Evolutionary conservation across 2,888 invertebrate species (phyloP).

Genomic region (Eucera pruinosa): DNA sequence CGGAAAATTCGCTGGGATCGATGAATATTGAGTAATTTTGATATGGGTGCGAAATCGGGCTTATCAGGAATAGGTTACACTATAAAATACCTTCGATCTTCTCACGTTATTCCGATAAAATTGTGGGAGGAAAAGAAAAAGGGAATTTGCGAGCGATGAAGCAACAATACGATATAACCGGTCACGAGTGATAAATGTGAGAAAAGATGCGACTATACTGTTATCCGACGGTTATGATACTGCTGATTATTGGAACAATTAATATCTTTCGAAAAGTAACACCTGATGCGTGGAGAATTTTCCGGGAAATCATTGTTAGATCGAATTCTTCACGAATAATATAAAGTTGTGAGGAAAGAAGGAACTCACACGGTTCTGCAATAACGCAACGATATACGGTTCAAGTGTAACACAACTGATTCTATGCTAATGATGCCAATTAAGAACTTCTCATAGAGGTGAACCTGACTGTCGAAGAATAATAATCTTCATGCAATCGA

Average conservation of each 20-base stretch:
- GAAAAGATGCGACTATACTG: constrained; percentile 17
- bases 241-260: not conserved
- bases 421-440: not conserved
- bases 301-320: not conserved
- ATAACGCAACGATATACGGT: not conserved
- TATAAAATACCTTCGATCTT: not conserved
- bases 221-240: not conserved
- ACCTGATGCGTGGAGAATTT: not conserved
- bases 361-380: not conserved
- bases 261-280: not conserved
- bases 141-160: not conserved
- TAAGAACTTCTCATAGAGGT: not conserved
- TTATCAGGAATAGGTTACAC: no score
- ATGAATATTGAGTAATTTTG: no score
- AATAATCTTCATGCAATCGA: not conserved
- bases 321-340: not conserved
- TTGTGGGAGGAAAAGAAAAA: constrained; percentile 22
- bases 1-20: no score
- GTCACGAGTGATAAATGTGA: constrained; percentile 14
- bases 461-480: no score
- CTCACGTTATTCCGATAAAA: constrained; percentile 26
- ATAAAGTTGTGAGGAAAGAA: not conserved
- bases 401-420: not conserved
- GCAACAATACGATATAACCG: constrained; percentile 35
- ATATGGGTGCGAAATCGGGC: no score